These are phyloP conservation scores for Cotesia glomerata DNA, from an alignment of 1,140 invertebrate genomes.

Conservation along the genomic window DNA sequence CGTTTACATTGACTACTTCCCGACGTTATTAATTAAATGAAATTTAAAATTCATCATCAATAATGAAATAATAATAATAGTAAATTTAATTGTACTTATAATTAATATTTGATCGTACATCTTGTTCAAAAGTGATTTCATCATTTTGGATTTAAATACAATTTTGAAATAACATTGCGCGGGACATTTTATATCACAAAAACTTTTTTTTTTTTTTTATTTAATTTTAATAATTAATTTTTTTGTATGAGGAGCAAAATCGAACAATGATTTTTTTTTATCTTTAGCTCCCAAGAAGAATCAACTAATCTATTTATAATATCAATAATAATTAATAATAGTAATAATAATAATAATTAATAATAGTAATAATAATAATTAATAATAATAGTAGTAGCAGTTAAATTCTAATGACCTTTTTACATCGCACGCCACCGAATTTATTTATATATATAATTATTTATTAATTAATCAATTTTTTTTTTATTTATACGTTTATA, in stretches of 20 bases:
- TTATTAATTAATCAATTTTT: neutral
- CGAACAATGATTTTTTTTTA: neutral
- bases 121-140: slow-evolving; percentile 16
- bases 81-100: neutral
- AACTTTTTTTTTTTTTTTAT: slow-evolving; percentile 28
- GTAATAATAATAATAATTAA: too few species aligned
- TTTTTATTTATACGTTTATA: slow-evolving; percentile 29
- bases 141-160: slow-evolving; percentile 3
- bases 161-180: slow-evolving; percentile 27
- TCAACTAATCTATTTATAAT: slow-evolving; percentile 22
- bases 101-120: slow-evolving; percentile 10
- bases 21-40: too few species aligned
- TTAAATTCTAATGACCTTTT: slow-evolving; percentile 33
- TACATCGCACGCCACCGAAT: slow-evolving; percentile 29
- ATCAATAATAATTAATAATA: too few species aligned
- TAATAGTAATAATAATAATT: too few species aligned
- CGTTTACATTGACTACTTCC: too few species aligned
- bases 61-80: neutral
- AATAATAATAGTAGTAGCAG: slow-evolving; percentile 9
- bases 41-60: neutral
- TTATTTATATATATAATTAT: slow-evolving; percentile 15
- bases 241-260: slow-evolving; percentile 2
- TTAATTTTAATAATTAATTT: slow-evolving; percentile 10
- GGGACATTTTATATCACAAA: slow-evolving; percentile 34
- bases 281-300: slow-evolving; percentile 22